A percentile compares a stretch with the other conserved stretches of the same genome.
These are phyloP conservation scores for Pagetopsis macropterus DNA, from an alignment of 2,797 vertebrate genomes.

Conservation along the genomic window DNA sequence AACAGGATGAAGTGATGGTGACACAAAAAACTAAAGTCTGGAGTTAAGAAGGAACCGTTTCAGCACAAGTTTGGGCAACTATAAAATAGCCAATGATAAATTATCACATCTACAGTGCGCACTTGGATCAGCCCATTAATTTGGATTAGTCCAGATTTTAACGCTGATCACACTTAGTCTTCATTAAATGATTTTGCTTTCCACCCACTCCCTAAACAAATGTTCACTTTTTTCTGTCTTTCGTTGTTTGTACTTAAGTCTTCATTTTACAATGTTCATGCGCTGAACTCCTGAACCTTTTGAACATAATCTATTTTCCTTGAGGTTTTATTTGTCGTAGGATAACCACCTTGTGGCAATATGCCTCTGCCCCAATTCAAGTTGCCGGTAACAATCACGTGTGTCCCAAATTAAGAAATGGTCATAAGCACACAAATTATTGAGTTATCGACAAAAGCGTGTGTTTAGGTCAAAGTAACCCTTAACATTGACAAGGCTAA, in stretches of 20 bases:
- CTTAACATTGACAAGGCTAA: too few species aligned
- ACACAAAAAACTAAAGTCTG: neutral
- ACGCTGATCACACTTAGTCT: neutral
- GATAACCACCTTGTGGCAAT: too few species aligned
- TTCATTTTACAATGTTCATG: neutral
- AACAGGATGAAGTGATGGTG: neutral
- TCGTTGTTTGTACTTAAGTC: too few species aligned
- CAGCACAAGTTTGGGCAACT: slow-evolving; percentile 8
- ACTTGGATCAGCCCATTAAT: neutral
- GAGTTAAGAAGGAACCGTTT: slow-evolving; percentile 13
- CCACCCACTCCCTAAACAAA: neutral
- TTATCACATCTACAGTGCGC: neutral
- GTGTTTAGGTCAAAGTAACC: too few species aligned
- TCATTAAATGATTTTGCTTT: neutral
- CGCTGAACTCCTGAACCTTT: slow-evolving; percentile 5
- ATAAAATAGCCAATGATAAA: neutral
- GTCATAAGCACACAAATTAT: too few species aligned
- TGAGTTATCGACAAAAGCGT: too few species aligned
- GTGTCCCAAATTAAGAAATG: too few species aligned
- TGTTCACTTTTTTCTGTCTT: neutral
- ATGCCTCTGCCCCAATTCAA: too few species aligned
- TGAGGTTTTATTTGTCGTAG: neutral
- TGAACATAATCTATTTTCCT: slow-evolving; percentile 1
- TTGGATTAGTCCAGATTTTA: neutral
- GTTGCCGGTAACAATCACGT: too few species aligned